Evolutionary conservation across 2,888 invertebrate species (phyloP), one percentile per base, ranked within the genome.

Genomic region (Drosophila birchii): DNA sequence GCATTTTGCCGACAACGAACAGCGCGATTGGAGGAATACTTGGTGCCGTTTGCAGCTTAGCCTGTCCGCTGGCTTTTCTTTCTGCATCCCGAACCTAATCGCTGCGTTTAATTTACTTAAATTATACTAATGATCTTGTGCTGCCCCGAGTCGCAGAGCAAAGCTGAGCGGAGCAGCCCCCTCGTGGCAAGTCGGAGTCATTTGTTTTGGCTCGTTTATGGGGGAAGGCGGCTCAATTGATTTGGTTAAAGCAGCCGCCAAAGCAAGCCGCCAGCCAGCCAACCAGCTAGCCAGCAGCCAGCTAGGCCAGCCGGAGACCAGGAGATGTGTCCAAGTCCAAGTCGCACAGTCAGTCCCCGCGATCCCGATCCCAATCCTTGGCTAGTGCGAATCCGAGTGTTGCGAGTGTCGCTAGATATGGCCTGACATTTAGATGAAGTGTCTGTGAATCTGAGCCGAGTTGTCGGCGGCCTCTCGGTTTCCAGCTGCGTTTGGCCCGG

Each of bases 361-460:
- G 23, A 23, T 23, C 23, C 44, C 44, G 44, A 9, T 16, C 36
- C 54, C 23, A 23, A 44, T 41, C 36, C 26, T n/a, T n/a, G 41
- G 73, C 58, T 64, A 55, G 73, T 66, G 72, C 69, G 69, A 61
- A 61, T 63, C 51, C 49, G 66, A 81, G 70, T 75, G 68, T 77
- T 78, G 78, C 78, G 87, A 89, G 78, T 86, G 89, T 89, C 86
- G 88, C 89, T 84, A 90, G 89, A 89, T 90, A 89, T 91, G 90
- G 86, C 86, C 87, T 91, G 91, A 90, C 91, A 91, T 91, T 91
- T 90, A 91, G 90, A 91, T 91, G 91, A 91, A 91, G 91, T 91
- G 90, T 88, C 90, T 90, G 86, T 74, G 86, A 89, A 83, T 85
- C 85, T 79, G 82, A 87, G 89, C 80, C 72, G 85, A 70, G 68